A percentile compares a stretch with the other conserved stretches of the same genome.
phyloP scores from a whole-genome alignment of 2,888 invertebrate species.

The Arctia plantaginis region DNA sequence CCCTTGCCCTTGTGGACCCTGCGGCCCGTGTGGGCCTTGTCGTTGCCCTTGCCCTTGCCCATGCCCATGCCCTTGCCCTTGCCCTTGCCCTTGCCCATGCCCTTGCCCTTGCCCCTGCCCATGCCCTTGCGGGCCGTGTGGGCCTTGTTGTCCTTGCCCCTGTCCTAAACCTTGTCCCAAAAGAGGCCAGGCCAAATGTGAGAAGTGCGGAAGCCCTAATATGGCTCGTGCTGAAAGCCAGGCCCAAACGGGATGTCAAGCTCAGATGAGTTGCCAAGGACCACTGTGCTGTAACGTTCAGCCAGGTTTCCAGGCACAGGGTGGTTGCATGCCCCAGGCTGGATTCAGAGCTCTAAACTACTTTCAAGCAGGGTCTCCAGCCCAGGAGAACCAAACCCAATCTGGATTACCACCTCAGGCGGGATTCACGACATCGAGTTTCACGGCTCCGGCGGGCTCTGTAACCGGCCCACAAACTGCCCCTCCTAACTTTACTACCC shows the following conservation, averaged over 20 bases:
- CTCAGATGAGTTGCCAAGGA: slow-evolving; percentile 17
- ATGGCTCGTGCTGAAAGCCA: neutral
- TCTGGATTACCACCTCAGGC: slow-evolving; percentile 4
- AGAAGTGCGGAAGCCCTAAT: slow-evolving; percentile 11
- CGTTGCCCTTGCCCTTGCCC: slow-evolving; percentile 35
- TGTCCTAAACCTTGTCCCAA: slow-evolving; percentile 14
- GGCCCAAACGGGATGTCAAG: slow-evolving; percentile 25
- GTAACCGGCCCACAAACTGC: slow-evolving; percentile 1
- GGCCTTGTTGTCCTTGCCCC: slow-evolving; percentile 37
- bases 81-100: slow-evolving; percentile 33
- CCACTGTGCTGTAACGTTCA: slow-evolving; percentile 10
- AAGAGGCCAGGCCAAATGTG: slow-evolving; percentile 20
- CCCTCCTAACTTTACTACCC: neutral
- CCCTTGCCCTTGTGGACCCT: slow-evolving; percentile 45
- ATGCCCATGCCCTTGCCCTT: slow-evolving; percentile 40
- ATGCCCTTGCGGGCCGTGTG: slow-evolving; percentile 45
- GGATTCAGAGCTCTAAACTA: slow-evolving; percentile 8
- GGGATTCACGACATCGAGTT: neutral
- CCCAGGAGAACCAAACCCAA: neutral
- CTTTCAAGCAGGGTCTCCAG: neutral
- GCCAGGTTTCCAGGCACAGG: slow-evolving; percentile 6
- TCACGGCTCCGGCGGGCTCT: neutral
- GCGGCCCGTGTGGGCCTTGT: slow-evolving; percentile 41
- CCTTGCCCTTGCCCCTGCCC: slow-evolving; percentile 38
- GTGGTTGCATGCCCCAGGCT: slow-evolving; percentile 7